Evolutionary conservation across 2,113 vertebrate species (phyloP).

Genomic region (Aegithalos caudatus): DNA sequence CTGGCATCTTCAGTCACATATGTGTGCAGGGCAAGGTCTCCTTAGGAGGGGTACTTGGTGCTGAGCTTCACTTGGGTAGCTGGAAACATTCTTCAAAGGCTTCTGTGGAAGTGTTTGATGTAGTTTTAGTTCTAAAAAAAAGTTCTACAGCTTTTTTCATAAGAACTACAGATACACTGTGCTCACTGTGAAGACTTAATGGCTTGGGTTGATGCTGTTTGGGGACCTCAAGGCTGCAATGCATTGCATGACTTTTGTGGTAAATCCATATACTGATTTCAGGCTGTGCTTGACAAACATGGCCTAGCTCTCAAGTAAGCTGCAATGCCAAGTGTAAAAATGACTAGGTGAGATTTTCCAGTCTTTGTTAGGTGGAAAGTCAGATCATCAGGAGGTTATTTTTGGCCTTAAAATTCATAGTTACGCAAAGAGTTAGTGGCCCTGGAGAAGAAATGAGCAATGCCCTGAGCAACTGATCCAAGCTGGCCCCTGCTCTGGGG

Average conservation of each 20-base stretch:
- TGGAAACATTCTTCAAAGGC: slow-evolving; percentile 4
- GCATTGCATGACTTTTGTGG: background rate
- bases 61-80: background rate
- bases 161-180: background rate
- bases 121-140: background rate
- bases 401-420: slow-evolving; percentile 23
- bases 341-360: slow-evolving; percentile 50
- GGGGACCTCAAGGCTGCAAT: background rate
- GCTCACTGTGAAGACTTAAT: background rate
- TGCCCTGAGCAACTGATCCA: background rate
- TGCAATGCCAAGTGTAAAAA: background rate
- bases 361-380: slow-evolving; percentile 38
- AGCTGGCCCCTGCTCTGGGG: background rate
- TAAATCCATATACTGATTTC: background rate
- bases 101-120: background rate
- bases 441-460: slow-evolving; percentile 7
- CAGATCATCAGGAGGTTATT: slow-evolving; percentile 15
- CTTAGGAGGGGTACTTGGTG: background rate
- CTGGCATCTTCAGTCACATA: background rate
- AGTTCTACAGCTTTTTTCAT: background rate
- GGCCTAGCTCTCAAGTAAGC: background rate
- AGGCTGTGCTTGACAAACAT: background rate
- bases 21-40: background rate
- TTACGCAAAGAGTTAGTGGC: background rate
- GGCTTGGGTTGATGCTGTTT: background rate